Evolutionary conservation across 2,888 invertebrate genomes (phyloP).

Genomic region (Minunthozetes semirufus): DNA sequence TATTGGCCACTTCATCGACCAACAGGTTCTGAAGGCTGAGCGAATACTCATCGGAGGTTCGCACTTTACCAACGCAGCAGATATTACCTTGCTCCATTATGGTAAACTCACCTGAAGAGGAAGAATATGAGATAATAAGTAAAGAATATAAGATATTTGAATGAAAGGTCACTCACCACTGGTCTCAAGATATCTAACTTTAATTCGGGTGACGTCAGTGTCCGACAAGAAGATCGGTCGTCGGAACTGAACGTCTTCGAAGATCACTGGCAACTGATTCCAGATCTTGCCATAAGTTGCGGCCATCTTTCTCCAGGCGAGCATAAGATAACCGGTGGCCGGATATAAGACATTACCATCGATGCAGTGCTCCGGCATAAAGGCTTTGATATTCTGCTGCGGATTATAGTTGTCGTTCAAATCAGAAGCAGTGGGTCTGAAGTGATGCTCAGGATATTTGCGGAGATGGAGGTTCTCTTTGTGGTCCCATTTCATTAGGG

Average conservation of each 20-base stretch:
- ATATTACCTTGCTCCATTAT: slow-evolving; percentile 48
- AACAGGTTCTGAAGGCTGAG: slow-evolving; percentile 26
- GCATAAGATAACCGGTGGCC: slow-evolving; percentile 53
- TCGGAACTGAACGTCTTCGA: slow-evolving; percentile 33
- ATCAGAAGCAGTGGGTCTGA: slow-evolving; percentile 49
- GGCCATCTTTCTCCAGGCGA: slow-evolving; percentile 73
- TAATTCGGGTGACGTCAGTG: slow-evolving; percentile 10
- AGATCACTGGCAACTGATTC: slow-evolving; percentile 23
- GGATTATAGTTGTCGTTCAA: slow-evolving; percentile 52
- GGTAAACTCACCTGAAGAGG: slow-evolving; percentile 51
- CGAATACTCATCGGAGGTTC: slow-evolving; percentile 34
- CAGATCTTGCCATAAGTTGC: neutral
- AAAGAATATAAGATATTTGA: slow-evolving; percentile 31
- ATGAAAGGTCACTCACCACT: slow-evolving; percentile 43
- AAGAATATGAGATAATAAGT: too few relatives aligned
- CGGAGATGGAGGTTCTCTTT: slow-evolving; percentile 48
- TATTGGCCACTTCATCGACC: slow-evolving; percentile 23
- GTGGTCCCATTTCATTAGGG: slow-evolving; percentile 89
- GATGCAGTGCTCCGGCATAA: slow-evolving; percentile 62
- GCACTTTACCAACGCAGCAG: slow-evolving; percentile 48
- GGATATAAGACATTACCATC: slow-evolving; percentile 54
- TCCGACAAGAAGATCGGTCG: slow-evolving; percentile 27
- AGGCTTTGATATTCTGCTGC: slow-evolving; percentile 47
- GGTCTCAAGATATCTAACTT: slow-evolving; percentile 44
- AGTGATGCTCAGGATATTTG: slow-evolving; percentile 38